A percentile compares a stretch with the other conserved stretches of the same genome.
phyloP scores from a whole-genome alignment of 1,140 invertebrate genomes.

The Brevipalpus yothersi region DNA sequence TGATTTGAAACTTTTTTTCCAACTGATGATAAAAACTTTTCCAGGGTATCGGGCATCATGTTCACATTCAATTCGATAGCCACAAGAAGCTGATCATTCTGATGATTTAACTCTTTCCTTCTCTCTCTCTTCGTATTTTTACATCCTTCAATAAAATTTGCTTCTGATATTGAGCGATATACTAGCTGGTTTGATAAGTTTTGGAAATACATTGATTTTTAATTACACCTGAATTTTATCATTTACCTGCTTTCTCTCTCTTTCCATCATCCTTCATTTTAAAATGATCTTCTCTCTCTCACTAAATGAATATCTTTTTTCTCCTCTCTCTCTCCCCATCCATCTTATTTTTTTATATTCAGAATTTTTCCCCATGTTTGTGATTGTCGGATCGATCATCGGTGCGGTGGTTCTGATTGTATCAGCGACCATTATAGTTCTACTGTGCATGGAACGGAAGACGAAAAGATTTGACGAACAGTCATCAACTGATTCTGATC shows the following conservation, averaged over 20 bases:
- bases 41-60: neutral
- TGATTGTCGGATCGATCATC: slow-evolving; percentile 34
- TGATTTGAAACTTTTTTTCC: too few relatives aligned
- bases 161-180: too few relatives aligned
- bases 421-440: slow-evolving; percentile 33
- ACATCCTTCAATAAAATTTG: too few relatives aligned
- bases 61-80: neutral
- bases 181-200: too few relatives aligned
- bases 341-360: slow-evolving; percentile 13
- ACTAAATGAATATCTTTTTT: slow-evolving; percentile 6
- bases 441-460: slow-evolving; percentile 31
- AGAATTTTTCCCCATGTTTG: slow-evolving; percentile 36
- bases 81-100: neutral
- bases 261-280: too few relatives aligned
- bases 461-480: neutral
- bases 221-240: too few relatives aligned
- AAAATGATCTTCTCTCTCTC: neutral
- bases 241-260: too few relatives aligned
- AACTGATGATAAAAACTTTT: too few relatives aligned
- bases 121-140: neutral
- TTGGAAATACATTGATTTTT: too few relatives aligned
- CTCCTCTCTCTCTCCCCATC: neutral
- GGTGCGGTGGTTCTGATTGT: slow-evolving; percentile 36
- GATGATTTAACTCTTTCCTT: neutral
- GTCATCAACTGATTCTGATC: too few relatives aligned